Evolutionary conservation across 2,797 vertebrate species (phyloP), one percentile per base, ranked within the genome.

Genomic region (Macropodus opercularis): DNA sequence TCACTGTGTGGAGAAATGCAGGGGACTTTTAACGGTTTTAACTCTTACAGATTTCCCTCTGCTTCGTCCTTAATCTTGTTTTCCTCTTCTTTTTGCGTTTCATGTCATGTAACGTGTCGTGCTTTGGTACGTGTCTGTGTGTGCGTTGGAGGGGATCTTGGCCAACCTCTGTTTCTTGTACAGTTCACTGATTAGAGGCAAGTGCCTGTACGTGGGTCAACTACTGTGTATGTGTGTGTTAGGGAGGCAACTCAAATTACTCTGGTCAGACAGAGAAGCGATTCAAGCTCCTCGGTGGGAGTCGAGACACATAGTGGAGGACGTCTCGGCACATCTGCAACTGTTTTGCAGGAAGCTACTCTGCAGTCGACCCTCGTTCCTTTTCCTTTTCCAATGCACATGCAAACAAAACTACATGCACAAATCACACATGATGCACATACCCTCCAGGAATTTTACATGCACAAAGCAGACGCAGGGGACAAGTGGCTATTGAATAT

Each of bases 401-500:
- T 44, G n/a, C 46, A 52, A 61, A 72, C 36, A 62, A 68, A 63
- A 57, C 76, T 63, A 57, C 60, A 47, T 59, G 48, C 77, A 73
- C 80, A 83, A 80, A 83, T 81, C 63, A 75, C 77, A 89, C 87
- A 79, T 72, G 52, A 80, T 82, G 60, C 64, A 72, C 80, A 74
- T 56, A 49, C 79, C 57, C 77, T 79, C 58, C 72, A 85, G 80
- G 92, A 86, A 89, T 88, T 86, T 85, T 62, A 79, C 82, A 86
- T 90, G 86, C 91, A 89, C 87, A 90, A 91, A 91, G 85, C 82
- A 61, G 82, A 72, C 90, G 58, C 84, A 66, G 77, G 88, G 90
- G 91, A 93, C 91, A 92, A 91, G 90, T 90, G 87, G 90, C 90
- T 89, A 91, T 92, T 92, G 92, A 94, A 93, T 93, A 93, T 93